phyloP scores from a whole-genome alignment of 2,888 invertebrate species.

The Eupithecia subumbrata region DNA sequence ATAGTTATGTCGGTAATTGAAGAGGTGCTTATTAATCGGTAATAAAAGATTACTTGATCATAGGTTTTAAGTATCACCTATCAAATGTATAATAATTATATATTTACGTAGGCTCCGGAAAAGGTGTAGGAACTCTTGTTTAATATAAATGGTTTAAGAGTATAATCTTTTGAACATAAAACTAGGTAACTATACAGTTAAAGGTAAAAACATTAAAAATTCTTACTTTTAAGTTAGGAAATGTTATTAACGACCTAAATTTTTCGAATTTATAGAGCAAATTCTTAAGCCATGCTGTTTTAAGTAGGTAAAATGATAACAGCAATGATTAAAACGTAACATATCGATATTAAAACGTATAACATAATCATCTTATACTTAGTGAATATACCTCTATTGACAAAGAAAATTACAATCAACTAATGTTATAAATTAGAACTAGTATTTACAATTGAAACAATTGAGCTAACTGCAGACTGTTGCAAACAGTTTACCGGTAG shows the following conservation, averaged over 20 bases:
- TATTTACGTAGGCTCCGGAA: background rate
- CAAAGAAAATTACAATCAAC: no score
- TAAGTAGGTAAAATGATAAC: background rate
- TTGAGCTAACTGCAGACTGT: no score
- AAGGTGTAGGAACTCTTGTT: background rate
- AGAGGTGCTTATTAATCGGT: background rate
- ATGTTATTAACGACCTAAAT: background rate
- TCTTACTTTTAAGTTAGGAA: background rate
- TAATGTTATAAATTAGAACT: no score
- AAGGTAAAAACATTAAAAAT: background rate
- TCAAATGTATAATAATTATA: background rate
- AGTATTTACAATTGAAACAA: no score
- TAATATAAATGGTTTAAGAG: background rate
- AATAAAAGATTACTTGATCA: background rate
- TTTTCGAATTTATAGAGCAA: background rate
- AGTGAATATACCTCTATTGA: no score
- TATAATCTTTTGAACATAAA: background rate
- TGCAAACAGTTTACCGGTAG: no score
- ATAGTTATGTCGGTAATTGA: background rate
- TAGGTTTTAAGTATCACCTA: background rate
- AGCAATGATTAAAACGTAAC: background rate
- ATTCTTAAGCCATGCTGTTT: background rate
- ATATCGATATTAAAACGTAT: background rate
- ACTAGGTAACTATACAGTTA: background rate
- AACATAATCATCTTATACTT: background rate